Evolutionary conservation across 2,888 invertebrate genomes (phyloP).

Genomic region (Scrobipalpa atriplicella): DNA sequence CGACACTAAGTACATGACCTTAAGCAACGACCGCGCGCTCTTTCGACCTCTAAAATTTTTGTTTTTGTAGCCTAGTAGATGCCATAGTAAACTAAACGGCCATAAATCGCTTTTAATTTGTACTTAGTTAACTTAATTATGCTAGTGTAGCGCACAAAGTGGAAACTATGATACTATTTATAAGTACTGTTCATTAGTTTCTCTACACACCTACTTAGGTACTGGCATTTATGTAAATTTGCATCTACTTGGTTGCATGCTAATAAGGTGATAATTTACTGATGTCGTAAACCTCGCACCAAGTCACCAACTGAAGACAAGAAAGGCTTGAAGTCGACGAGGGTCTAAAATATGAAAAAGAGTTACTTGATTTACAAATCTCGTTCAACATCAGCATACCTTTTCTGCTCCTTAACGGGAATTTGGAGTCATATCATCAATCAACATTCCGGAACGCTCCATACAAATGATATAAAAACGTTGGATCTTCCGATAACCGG

Average conservation of each 20-base stretch:
- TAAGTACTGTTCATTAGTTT: background rate
- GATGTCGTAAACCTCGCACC: background rate
- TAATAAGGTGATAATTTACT: background rate
- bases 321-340: background rate
- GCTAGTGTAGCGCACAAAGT: no score
- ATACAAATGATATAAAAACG: constrained; percentile 57
- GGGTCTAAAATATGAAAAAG: constrained; percentile 10
- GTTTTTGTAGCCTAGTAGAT: no score
- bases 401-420: constrained; percentile 26
- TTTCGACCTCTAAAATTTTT: no score
- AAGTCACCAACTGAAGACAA: background rate
- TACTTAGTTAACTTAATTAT: no score
- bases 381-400: constrained; percentile 29
- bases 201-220: background rate
- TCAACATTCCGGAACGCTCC: constrained; percentile 57
- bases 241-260: background rate
- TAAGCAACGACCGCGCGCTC: no score
- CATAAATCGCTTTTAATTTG: no score
- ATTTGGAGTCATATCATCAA: constrained; percentile 45
- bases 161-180: background rate
- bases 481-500: constrained; percentile 49
- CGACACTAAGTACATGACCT: no score
- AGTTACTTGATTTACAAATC: constrained; percentile 12
- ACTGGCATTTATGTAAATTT: constrained; percentile 7
- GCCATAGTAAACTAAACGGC: no score